Evolutionary conservation across 2,888 invertebrate species (phyloP).

Genomic region (Clostera curtula): DNA sequence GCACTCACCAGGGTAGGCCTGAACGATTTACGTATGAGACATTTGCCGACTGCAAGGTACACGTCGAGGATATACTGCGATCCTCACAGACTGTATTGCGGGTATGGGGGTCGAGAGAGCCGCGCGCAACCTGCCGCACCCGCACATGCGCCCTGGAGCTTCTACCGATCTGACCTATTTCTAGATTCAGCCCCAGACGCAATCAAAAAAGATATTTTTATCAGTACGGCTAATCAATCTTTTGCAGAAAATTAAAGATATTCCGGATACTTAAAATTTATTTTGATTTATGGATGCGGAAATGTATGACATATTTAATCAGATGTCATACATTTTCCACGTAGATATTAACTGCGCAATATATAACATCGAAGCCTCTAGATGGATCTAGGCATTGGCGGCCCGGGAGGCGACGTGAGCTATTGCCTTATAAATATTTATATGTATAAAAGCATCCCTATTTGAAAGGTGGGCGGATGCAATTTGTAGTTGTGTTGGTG

Average conservation of each 20-base stretch:
- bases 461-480: slow-evolving; percentile 4
- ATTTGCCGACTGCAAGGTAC: slow-evolving; percentile 25
- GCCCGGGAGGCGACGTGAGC: slow-evolving; percentile 1
- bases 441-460: slow-evolving; percentile 5
- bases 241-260: slow-evolving; percentile 1
- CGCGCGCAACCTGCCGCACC: slow-evolving; percentile 17
- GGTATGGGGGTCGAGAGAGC: slow-evolving; percentile 24
- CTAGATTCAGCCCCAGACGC: slow-evolving; percentile 24
- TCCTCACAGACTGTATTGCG: slow-evolving; percentile 33
- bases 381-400: slow-evolving; percentile 13
- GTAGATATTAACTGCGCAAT: slow-evolving; percentile 2
- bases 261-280: too few species aligned
- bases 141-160: slow-evolving; percentile 35
- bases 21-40: slow-evolving; percentile 37
- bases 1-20: slow-evolving; percentile 50
- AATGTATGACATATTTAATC: too few species aligned
- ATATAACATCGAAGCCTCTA: slow-evolving; percentile 7
- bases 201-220: slow-evolving; percentile 8
- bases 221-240: slow-evolving; percentile 7
- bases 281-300: too few species aligned
- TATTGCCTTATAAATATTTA: slow-evolving; percentile 3
- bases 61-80: slow-evolving; percentile 32
- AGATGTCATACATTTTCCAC: too few species aligned
- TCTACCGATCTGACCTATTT: slow-evolving; percentile 39
- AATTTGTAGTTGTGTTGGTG: background rate